These are phyloP conservation scores for Champsocephalus gunnari DNA, from an alignment of 2,797 vertebrate species.

Conservation along the genomic window DNA sequence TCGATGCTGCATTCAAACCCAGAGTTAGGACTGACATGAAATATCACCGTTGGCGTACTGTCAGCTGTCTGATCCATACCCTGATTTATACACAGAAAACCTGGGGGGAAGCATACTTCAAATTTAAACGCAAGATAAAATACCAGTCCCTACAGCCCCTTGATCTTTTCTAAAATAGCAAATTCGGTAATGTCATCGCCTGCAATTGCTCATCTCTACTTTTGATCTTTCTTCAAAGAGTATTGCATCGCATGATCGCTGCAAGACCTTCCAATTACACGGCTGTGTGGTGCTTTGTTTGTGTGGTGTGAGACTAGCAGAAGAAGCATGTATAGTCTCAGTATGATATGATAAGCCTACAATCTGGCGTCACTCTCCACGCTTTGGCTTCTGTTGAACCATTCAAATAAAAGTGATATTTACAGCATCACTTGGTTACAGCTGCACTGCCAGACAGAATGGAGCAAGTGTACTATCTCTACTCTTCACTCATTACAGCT, in stretches of 20 bases:
- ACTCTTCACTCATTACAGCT: slow-evolving; percentile 40
- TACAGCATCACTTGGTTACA: slow-evolving; percentile 40
- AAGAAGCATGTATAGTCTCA: neutral
- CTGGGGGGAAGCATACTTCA: neutral
- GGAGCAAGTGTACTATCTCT: slow-evolving; percentile 25
- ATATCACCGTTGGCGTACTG: slow-evolving; percentile 1
- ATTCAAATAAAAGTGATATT: slow-evolving; percentile 35
- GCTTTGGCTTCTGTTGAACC: slow-evolving; percentile 22
- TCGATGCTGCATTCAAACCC: slow-evolving; percentile 5
- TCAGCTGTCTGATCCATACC: slow-evolving; percentile 23
- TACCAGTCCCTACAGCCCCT: neutral
- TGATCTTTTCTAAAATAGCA: slow-evolving; percentile 53
- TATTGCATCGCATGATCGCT: slow-evolving; percentile 5
- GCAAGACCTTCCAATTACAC: slow-evolving; percentile 38
- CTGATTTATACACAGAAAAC: slow-evolving; percentile 3
- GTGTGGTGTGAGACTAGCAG: slow-evolving; percentile 8
- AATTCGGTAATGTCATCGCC: slow-evolving; percentile 24
- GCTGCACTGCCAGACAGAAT: slow-evolving; percentile 31
- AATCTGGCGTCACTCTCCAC: slow-evolving; percentile 30
- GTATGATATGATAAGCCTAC: slow-evolving; percentile 16
- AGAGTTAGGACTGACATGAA: slow-evolving; percentile 2
- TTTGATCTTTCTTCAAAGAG: slow-evolving; percentile 39
- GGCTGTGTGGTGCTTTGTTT: slow-evolving; percentile 25
- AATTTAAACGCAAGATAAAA: slow-evolving; percentile 28
- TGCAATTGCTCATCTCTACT: slow-evolving; percentile 17